phyloP scores from a whole-genome alignment of 1,140 invertebrate species.

The Lepidurus apus region DNA sequence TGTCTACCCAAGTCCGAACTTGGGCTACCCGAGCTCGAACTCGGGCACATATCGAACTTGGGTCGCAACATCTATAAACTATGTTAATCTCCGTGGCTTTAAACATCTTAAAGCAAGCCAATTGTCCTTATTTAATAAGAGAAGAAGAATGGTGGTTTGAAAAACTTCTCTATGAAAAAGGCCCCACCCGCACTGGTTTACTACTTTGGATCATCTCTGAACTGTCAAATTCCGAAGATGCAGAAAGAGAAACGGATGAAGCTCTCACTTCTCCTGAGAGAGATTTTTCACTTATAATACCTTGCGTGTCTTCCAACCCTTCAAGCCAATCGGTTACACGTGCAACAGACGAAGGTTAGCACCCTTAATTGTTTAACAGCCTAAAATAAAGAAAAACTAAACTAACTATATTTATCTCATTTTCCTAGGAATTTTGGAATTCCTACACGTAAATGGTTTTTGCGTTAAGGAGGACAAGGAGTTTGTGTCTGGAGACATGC shows the following conservation, averaged over 20 bases:
- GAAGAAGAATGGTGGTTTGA: conserved; percentile 30
- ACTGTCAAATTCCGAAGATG: background rate
- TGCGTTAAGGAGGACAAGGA: background rate
- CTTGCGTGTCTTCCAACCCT: background rate
- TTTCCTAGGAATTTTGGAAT: background rate
- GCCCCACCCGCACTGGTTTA: conserved; percentile 8
- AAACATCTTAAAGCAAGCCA: background rate
- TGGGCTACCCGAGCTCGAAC: no score
- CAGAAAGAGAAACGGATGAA: background rate
- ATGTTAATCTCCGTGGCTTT: background rate
- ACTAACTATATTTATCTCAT: background rate
- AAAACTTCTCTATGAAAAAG: background rate
- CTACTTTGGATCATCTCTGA: conserved; percentile 24
- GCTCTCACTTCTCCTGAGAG: background rate
- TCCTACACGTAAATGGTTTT: background rate
- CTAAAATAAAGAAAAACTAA: background rate
- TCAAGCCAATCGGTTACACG: background rate
- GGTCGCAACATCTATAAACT: background rate
- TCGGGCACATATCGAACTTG: no score
- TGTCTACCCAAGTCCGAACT: no score
- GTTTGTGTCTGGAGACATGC: conserved; percentile 9
- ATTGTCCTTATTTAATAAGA: conserved; percentile 16
- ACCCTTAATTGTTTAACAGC: background rate
- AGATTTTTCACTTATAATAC: background rate
- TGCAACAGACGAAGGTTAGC: conserved; percentile 22